Conservation (phyloP, 2,113 vertebrate species). For the Rhizomys pruinosus region DNA sequence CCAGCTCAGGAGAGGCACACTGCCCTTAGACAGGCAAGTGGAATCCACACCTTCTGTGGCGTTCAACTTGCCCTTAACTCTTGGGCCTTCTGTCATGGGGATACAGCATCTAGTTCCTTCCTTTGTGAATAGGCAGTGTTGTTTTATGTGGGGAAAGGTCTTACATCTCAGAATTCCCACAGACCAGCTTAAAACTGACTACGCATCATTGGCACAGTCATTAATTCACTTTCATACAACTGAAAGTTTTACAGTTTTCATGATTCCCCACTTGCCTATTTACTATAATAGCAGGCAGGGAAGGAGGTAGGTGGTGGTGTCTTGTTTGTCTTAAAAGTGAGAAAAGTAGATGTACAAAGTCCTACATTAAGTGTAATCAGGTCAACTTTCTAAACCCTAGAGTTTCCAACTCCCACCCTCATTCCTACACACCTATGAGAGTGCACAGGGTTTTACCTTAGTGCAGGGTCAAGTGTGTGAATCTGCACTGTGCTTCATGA, state of each 20-base stretch:
- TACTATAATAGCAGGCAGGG: background rate
- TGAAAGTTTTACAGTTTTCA: background rate
- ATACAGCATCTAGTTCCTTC: background rate
- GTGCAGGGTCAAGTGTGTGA: background rate
- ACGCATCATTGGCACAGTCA: too few species aligned
- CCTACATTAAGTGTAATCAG: background rate
- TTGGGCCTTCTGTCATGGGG: accelerated
- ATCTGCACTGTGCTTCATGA: background rate
- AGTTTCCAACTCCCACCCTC: background rate
- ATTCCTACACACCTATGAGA: background rate
- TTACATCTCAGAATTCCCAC: background rate
- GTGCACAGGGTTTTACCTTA: background rate
- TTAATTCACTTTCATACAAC: background rate
- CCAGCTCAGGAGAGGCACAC: too few species aligned
- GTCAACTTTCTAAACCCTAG: background rate
- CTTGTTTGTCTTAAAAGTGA: background rate
- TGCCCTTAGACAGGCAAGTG: too few species aligned
- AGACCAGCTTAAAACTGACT: background rate
- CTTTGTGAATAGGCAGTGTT: background rate
- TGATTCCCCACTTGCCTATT: background rate
- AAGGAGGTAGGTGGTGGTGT: too few species aligned
- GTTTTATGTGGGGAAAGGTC: accelerated
- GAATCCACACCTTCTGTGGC: background rate
- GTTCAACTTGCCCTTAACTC: background rate
- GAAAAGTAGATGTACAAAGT: background rate